Evolutionary conservation across 2,797 vertebrate species (phyloP), one percentile per base, ranked within the genome.

Genomic region (Gobionotothen gibberifrons): DNA sequence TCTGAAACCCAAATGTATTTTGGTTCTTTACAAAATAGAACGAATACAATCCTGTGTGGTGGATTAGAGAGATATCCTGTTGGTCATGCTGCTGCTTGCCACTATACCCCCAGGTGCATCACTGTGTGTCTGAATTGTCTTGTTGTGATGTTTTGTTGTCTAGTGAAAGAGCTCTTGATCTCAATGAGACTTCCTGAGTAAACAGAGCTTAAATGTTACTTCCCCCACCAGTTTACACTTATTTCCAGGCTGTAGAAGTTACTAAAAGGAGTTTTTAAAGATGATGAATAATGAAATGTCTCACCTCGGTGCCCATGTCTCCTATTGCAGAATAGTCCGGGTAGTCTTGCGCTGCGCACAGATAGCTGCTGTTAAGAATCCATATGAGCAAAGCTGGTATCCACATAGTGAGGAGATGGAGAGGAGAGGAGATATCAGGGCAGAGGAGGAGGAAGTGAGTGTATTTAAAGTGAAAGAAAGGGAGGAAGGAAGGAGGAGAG

Each of bases 341-440:
- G 14, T 85, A 90, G 73, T 92, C 89, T 69, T 92, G 89, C 81
- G 90, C 92, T 59, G 82, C 87, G 83, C 89, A 89, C 83, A 93
- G 77, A 69, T 54, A 61, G 82, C 86, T 75, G 78, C 86, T 80
- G 69, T 88, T 88, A 88, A 93, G 88, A 81, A 94, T 90, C 92
- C 92, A 93, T 92, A 93, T 78, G 81, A 91, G 73, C 78, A 92
- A 74, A 80, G 86, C 91, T 89, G 89, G 87, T 82, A 90, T 93
- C 93, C 91, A 92, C 93, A 94, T 94, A 93, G 90, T 94, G 93
- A 90, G 88, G 84, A 78, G 76, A 78, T 88, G 83, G 74, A 76
- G 68, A 75, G 64, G 67, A 70, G 74, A 78, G 78, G 81, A 83
- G 73, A 76, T 69, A 39, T 55, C 51, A 74, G 76, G 76, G 44